These are phyloP conservation scores for Spatulosminthurus flaviceps DNA, from an alignment of 2,888 invertebrate species.

Conservation along the genomic window DNA sequence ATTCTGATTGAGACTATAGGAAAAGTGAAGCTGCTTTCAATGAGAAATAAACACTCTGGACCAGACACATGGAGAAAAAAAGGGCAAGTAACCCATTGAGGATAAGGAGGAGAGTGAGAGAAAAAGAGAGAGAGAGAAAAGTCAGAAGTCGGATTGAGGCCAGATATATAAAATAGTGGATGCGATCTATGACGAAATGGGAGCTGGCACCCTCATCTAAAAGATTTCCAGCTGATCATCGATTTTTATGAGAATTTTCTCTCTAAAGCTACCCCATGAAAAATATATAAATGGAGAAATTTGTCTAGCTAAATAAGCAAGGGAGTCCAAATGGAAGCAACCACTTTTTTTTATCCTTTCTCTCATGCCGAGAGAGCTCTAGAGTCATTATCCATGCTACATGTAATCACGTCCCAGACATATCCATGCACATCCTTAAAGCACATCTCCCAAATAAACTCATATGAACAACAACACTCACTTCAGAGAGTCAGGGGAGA, in stretches of 20 bases:
- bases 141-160: slow-evolving; percentile 33
- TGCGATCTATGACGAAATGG: slow-evolving; percentile 30
- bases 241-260: slow-evolving; percentile 47
- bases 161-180: slow-evolving; percentile 26
- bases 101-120: background rate
- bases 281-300: slow-evolving; percentile 40
- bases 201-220: slow-evolving; percentile 38
- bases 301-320: slow-evolving; percentile 36
- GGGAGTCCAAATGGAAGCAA: background rate
- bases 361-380: background rate
- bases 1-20: slow-evolving; percentile 41
- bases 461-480: too few relatives aligned
- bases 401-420: background rate
- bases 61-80: slow-evolving; percentile 20
- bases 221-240: slow-evolving; percentile 43
- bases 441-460: too few relatives aligned
- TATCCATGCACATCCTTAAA: background rate
- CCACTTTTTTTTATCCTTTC: background rate
- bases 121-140: slow-evolving; percentile 12
- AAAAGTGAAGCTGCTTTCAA: slow-evolving; percentile 36
- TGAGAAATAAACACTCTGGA: slow-evolving; percentile 24
- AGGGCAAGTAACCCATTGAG: background rate
- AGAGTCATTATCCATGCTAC: background rate
- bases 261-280: slow-evolving; percentile 8
- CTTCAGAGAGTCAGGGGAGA: too few relatives aligned